Conservation (phyloP, 2,888 invertebrate genomes). For the Pachliopta kotzebuea region DNA sequence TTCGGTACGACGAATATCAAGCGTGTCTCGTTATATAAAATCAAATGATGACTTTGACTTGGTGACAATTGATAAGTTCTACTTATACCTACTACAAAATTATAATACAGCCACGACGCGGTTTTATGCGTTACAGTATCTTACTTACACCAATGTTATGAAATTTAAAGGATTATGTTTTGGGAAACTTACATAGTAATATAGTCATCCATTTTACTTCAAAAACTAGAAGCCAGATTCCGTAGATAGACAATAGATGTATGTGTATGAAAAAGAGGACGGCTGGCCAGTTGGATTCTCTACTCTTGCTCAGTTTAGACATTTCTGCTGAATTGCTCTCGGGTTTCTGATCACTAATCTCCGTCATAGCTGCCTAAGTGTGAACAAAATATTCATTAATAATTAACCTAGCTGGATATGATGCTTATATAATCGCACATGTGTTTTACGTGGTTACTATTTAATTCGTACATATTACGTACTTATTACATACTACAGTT, state of each 20-base stretch:
- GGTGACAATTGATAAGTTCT: background rate
- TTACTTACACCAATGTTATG: background rate
- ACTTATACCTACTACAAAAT: background rate
- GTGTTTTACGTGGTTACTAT: too few relatives aligned
- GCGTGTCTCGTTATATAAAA: background rate
- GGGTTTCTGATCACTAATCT: background rate
- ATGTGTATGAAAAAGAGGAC: constrained; percentile 88
- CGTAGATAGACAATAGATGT: constrained; percentile 84
- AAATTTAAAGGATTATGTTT: background rate
- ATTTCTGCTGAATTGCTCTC: constrained; percentile 12
- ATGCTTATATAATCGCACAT: too few relatives aligned
- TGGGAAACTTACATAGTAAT: constrained; percentile 81
- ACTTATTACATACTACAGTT: too few relatives aligned
- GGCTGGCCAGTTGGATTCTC: constrained; percentile 86
- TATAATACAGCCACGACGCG: background rate
- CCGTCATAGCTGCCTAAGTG: constrained; percentile 17
- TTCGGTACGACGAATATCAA: background rate
- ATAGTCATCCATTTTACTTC: constrained; percentile 83
- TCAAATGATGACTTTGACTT: background rate
- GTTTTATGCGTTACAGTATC: background rate
- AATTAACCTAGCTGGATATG: too few relatives aligned
- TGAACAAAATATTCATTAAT: background rate
- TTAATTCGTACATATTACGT: too few relatives aligned
- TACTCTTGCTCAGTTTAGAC: constrained; percentile 53
- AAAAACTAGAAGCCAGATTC: constrained; percentile 80